These are phyloP conservation scores for Sylvicola cinctus DNA, from an alignment of 2,888 invertebrate species.

Conservation along the genomic window DNA sequence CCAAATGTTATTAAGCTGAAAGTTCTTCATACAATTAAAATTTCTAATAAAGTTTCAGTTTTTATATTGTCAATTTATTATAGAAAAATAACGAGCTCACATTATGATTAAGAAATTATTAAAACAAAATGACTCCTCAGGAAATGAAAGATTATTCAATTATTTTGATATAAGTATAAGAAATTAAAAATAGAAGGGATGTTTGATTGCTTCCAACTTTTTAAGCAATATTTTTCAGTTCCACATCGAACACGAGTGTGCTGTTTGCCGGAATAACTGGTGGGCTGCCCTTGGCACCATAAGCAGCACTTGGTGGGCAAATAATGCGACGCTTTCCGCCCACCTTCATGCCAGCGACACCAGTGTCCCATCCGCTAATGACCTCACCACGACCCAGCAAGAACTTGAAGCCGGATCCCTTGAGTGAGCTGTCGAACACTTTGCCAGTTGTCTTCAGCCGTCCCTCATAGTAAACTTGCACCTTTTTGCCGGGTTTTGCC, in stretches of 20 bases:
- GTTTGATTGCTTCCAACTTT: too few species aligned
- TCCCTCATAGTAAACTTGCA: slow-evolving; percentile 69
- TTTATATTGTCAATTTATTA: too few species aligned
- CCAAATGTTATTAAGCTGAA: too few species aligned
- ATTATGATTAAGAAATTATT: too few species aligned
- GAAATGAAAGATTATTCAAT: too few species aligned
- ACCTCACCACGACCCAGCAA: slow-evolving; percentile 67
- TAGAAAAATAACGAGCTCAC: too few species aligned
- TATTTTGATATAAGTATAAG: too few species aligned
- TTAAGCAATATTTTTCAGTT: slow-evolving; percentile 50
- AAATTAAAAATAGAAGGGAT: too few species aligned
- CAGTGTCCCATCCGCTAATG: slow-evolving; percentile 80
- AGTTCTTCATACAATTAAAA: too few species aligned
- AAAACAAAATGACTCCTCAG: too few species aligned
- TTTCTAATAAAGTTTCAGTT: too few species aligned
- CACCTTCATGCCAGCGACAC: slow-evolving; percentile 80
- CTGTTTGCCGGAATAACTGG: slow-evolving; percentile 78
- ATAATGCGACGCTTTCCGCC: slow-evolving; percentile 75
- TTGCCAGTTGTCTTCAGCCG: slow-evolving; percentile 64
- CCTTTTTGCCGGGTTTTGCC: slow-evolving; percentile 58
- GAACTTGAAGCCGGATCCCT: slow-evolving; percentile 73
- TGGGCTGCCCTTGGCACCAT: slow-evolving; percentile 52
- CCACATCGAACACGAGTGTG: slow-evolving; percentile 74
- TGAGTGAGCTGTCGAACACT: slow-evolving; percentile 56
- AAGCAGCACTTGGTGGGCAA: slow-evolving; percentile 73